phyloP scores from a whole-genome alignment of 2,888 invertebrate genomes.

The Latheticus oryzae region DNA sequence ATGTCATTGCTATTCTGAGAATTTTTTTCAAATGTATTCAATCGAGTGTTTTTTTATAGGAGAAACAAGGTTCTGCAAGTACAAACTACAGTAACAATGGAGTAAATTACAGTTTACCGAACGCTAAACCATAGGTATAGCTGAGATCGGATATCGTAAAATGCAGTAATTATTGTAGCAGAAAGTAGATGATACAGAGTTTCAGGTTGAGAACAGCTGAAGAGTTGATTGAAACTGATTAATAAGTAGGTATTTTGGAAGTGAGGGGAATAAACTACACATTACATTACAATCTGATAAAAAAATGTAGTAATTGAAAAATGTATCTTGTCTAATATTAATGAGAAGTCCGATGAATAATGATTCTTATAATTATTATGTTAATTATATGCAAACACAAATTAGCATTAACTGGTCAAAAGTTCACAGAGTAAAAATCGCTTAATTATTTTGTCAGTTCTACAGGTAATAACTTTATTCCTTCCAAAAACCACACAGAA shows the following conservation, averaged over 20 bases:
- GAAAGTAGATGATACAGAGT: constrained; percentile 52
- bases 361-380: constrained; percentile 39
- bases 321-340: constrained; percentile 44
- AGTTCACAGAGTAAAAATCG: constrained; percentile 24
- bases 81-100: constrained; percentile 26
- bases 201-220: constrained; percentile 54
- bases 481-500: constrained; percentile 2
- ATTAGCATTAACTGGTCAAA: constrained; percentile 38
- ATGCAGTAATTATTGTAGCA: constrained; percentile 51
- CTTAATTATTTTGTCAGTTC: constrained; percentile 31
- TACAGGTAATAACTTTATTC: constrained; percentile 20
- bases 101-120: constrained; percentile 23
- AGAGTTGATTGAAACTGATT: constrained; percentile 57
- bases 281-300: constrained; percentile 55
- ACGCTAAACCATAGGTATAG: constrained; percentile 24
- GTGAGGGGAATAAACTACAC: constrained; percentile 40
- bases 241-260: constrained; percentile 52
- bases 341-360: constrained; percentile 36
- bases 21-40: neutral
- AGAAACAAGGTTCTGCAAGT: constrained; percentile 6
- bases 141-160: constrained; percentile 34
- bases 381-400: constrained; percentile 42
- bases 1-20: neutral
- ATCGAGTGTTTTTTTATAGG: constrained; percentile 3
- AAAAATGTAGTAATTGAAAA: constrained; percentile 53